Evolutionary conservation across 2,113 vertebrate genomes (phyloP).

Genomic region (Rhinopomastus cyanomelas): DNA sequence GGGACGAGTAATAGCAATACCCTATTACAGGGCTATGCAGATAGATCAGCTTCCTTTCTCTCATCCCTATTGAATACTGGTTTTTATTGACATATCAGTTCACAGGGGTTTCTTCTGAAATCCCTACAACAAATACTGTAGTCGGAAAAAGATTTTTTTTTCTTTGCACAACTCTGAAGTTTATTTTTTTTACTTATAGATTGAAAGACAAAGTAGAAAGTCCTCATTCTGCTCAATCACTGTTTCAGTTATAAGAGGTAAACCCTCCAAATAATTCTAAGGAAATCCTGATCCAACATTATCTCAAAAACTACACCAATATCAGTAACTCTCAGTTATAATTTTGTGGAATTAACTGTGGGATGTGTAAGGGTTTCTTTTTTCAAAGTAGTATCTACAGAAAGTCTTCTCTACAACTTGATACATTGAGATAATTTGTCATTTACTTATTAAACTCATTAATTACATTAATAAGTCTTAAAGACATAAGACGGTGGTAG

Average conservation of each 20-base stretch:
- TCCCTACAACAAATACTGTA: neutral
- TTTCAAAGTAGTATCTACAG: neutral
- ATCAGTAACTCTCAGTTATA: neutral
- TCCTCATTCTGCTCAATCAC: neutral
- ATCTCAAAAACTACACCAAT: neutral
- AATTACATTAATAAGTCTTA: neutral
- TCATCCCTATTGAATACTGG: neutral
- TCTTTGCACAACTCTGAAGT: neutral
- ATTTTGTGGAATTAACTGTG: neutral
- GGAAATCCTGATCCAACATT: neutral
- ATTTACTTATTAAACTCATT: neutral
- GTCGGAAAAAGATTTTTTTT: neutral
- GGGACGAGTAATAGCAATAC: neutral
- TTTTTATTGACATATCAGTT: neutral
- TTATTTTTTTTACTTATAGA: neutral
- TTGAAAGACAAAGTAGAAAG: neutral
- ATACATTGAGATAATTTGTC: neutral
- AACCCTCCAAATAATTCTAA: neutral
- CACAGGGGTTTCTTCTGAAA: neutral
- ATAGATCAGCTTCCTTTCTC: neutral
- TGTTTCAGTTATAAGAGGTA: neutral
- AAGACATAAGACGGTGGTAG: neutral
- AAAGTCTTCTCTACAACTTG: neutral
- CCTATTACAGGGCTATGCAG: neutral
- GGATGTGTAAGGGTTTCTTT: neutral